Evolutionary conservation across 2,113 vertebrate genomes (phyloP), one percentile per base, ranked within the genome.

Genomic region (Perognathus longimembris): DNA sequence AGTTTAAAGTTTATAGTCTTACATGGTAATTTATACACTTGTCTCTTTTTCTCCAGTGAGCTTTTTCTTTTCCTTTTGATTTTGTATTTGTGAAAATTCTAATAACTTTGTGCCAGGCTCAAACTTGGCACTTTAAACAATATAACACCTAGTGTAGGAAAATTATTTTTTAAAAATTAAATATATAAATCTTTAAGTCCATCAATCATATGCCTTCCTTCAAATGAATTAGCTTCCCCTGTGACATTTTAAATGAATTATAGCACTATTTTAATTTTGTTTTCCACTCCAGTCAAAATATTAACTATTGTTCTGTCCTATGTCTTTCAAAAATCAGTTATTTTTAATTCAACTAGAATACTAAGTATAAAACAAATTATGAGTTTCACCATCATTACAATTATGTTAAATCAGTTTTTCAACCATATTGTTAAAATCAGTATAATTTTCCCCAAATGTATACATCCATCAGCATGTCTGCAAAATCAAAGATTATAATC

Each of bases 1-100:
- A 77, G 34, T 94, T 94, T 85, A 67, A 95, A 81, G 67, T 89
- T 83, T 83, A 85, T 88, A 63, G 3, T 83, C 54, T 90, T 90
- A 1, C 34, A 91, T 57, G 24, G 71, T 88, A 83, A 93, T 87
- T 80, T 86, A 86, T 80, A 67, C 6, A 86, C 7, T 93, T 84
- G 7, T 20, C 63, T 79, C 77, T 81, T 86, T 34, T 1, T 2
- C 17, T 10, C 11, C 75, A 71, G 45, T 40, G 67, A 74, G 50
- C 50, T 15, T 54, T 17, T 17, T 54, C 50, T 3, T 63, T 6
- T 57, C 6, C 34, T 54, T 57, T 42, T 83, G 9, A 61, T 40
- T 79, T 50, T 78, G n/a, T 59, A 40, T 64, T 89, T 78, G 54
- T 83, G 83, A 86, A 83, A 88, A 80, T 84, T 77, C 21, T 80